phyloP scores from a whole-genome alignment of 2,113 vertebrate species.

The Ptilonorhynchus violaceus region DNA sequence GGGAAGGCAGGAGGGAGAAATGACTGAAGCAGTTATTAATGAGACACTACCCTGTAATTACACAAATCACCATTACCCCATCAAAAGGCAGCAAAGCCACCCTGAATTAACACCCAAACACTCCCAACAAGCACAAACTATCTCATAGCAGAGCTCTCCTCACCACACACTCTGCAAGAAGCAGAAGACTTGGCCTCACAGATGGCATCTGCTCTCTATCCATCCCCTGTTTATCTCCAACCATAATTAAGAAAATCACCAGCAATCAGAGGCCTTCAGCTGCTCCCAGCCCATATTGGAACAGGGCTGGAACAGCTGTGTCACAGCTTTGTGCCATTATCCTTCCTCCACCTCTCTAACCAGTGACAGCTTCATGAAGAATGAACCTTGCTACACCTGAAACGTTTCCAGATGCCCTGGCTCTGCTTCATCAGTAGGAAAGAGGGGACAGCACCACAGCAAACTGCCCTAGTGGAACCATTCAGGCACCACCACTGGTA shows the following conservation, averaged over 20 bases:
- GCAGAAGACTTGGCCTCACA: background rate
- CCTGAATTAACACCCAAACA: background rate
- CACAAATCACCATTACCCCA: background rate
- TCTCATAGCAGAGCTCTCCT: background rate
- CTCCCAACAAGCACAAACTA: background rate
- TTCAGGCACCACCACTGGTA: background rate
- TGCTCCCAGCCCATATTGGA: conserved; percentile 27
- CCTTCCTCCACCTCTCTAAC: conserved; percentile 35
- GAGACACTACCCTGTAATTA: conserved; percentile 36
- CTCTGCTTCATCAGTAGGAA: background rate
- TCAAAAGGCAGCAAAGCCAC: background rate
- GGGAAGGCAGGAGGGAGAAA: background rate
- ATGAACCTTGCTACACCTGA: background rate
- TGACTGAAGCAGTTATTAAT: background rate
- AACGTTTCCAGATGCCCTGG: background rate
- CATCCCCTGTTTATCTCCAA: background rate
- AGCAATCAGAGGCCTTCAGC: conserved; percentile 44
- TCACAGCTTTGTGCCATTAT: conserved; percentile 24
- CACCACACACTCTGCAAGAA: background rate
- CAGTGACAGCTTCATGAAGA: background rate
- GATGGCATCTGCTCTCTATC: background rate
- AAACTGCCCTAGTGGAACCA: background rate
- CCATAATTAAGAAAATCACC: conserved; percentile 35
- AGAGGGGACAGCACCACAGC: background rate
- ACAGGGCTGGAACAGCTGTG: conserved; percentile 53